These are phyloP conservation scores for Volucella inflata DNA, from an alignment of 2,888 invertebrate species.

Conservation along the genomic window DNA sequence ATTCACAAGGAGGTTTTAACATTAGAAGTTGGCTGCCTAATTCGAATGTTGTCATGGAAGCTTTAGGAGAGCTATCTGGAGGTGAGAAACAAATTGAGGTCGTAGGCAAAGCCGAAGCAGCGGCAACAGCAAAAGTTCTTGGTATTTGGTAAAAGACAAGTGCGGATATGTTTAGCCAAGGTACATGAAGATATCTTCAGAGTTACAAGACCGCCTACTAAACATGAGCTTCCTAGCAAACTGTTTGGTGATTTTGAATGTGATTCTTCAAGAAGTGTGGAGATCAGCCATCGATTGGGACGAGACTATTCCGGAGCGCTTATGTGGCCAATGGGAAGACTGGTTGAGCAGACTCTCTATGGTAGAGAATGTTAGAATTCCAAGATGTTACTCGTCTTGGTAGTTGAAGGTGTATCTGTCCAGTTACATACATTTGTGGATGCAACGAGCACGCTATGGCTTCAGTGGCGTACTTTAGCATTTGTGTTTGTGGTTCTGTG, in stretches of 20 bases:
- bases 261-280: slow-evolving; percentile 72
- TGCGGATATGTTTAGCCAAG: slow-evolving; percentile 17
- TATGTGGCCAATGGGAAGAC: slow-evolving; percentile 45
- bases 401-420: neutral
- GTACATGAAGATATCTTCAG: slow-evolving; percentile 20
- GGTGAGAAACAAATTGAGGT: too few relatives aligned
- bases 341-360: slow-evolving; percentile 47
- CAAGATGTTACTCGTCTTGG: slow-evolving; percentile 51
- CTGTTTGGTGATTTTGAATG: too few relatives aligned
- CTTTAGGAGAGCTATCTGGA: too few relatives aligned
- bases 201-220: slow-evolving; percentile 17
- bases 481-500: slow-evolving; percentile 34
- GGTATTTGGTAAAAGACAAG: slow-evolving; percentile 32
- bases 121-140: slow-evolving; percentile 18
- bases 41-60: too few relatives aligned
- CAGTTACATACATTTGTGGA: slow-evolving; percentile 73
- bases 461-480: slow-evolving; percentile 76
- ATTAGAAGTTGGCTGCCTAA: too few relatives aligned
- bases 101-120: too few relatives aligned
- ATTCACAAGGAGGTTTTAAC: too few relatives aligned
- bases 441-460: slow-evolving; percentile 75
- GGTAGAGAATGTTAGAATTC: slow-evolving; percentile 47
- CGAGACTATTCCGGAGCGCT: too few relatives aligned
- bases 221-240: too few relatives aligned
- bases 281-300: slow-evolving; percentile 60